Base-by-base conservation (phyloP, 2,888 invertebrate species). In the Cenopis cana region DNA sequence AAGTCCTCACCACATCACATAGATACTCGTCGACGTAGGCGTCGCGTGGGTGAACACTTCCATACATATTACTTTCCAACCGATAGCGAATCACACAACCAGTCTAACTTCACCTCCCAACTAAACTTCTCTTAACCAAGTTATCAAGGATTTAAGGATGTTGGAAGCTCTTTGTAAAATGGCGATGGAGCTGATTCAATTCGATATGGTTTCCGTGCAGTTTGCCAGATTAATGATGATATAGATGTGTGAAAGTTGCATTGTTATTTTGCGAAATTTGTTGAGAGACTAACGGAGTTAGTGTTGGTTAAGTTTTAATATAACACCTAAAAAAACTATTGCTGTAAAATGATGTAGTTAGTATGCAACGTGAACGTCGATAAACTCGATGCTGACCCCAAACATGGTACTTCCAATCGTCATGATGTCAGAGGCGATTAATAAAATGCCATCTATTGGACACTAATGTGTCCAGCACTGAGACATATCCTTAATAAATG, bases 21-120 rank as follows among this genome's bases (percentile, higher is more conserved):
- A 85, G 85, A 85, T 82, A 85, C 79, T 77, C 76, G 52, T 73
- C 74, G 61, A 73, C 82, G 93, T 92, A 82, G 92, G 92, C 85
- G 92, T 76, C 75, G 89, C 89, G 93, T 93, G 87, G 93, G 93
- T 82, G 89, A 82, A 81, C 78, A 90, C 87, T 88, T 87, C 85
- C 84, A 85, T 87, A 89, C 89, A 87, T 87, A 91, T 89, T 89
- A 86, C 89, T 84, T 84, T 86, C 86, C 78, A 82, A 78, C 83
- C 83, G 81, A 85, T 82, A 81, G 83, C 83, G 81, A 86, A 86
- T 85, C 80, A 74, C 77, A 74, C 78, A 78, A 73, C 91, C 86
- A 88, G 78, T 17, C 59, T 59, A 59, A n/a, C 41, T 18, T 59
- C 9, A 24, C 24, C 59, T 4, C 41, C n/a, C 60, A 73, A 73